phyloP scores from a whole-genome alignment of 2,113 vertebrate genomes.

The Sciurus niger region DNA sequence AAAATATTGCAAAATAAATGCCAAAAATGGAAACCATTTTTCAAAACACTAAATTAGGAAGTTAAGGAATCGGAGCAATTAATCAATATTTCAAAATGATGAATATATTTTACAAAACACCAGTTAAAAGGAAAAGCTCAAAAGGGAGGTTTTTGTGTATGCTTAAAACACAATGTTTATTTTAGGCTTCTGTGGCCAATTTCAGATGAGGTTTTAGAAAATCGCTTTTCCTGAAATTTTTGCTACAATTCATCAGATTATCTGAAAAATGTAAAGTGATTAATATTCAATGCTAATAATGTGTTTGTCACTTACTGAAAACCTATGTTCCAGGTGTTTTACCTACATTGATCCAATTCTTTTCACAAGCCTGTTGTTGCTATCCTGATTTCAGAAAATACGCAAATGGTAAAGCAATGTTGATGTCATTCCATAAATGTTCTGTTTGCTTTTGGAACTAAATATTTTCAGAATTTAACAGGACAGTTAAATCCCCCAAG shows the following conservation, averaged over 20 bases:
- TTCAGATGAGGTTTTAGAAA: slow-evolving; percentile 63
- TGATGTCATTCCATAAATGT: neutral
- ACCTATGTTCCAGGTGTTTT: neutral
- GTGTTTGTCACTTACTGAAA: slow-evolving; percentile 33
- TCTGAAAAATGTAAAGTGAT: slow-evolving; percentile 51
- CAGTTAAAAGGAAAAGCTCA: slow-evolving; percentile 80
- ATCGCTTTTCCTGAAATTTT: slow-evolving; percentile 59
- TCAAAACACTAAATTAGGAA: slow-evolving; percentile 89
- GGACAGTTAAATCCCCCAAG: neutral
- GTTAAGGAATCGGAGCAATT: slow-evolving; percentile 85
- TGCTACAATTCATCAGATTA: slow-evolving; percentile 35
- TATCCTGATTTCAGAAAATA: slow-evolving; percentile 7
- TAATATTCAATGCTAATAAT: slow-evolving; percentile 38
- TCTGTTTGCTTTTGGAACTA: neutral
- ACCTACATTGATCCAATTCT: slow-evolving; percentile 24
- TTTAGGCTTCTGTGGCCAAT: slow-evolving; percentile 64
- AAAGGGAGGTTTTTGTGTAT: slow-evolving; percentile 67
- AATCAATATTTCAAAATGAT: slow-evolving; percentile 87
- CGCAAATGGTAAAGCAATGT: neutral
- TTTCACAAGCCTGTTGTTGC: neutral
- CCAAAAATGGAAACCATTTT: slow-evolving; percentile 87
- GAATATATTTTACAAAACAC: slow-evolving; percentile 86
- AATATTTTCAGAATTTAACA: slow-evolving; percentile 18
- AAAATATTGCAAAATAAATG: slow-evolving; percentile 88
- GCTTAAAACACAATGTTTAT: slow-evolving; percentile 75